Base-by-base conservation (phyloP, 2,888 invertebrate genomes). In the Pristionchus entomophagus region DNA sequence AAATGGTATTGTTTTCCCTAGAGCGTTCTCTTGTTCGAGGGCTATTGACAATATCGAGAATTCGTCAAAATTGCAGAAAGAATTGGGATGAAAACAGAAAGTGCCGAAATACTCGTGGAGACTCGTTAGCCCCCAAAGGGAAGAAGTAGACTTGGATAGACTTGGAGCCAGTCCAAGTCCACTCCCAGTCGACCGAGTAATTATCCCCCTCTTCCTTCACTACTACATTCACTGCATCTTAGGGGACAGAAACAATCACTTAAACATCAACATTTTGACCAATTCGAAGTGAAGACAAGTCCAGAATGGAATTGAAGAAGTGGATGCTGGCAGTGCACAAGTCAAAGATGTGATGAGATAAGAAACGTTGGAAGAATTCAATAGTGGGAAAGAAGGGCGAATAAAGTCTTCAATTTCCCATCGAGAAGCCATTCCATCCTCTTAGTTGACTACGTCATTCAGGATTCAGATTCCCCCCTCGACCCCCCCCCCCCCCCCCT, bases 401-500 rank as follows among this genome's bases (percentile, higher is more conserved):
- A 65, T 65, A 32, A 59, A 59, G 59, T 59, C 59, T 59, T 26
- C 59, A 59, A 59, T 59, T 59, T 59, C 59, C 26, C 26, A 59
- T 59, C 8, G 65, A 32, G 65, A 32, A 65, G 65, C 35, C 65
- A 17, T 35, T 35, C 14, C 22, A 26, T 65, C 65, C 35, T 65
- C 32, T 65, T 65, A 14, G 3, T 1, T 29, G 10, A 35, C 17
- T 12, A 65, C 65, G 65, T 65, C 65, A 65, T n/a, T 32, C 35
- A 26, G 26, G 59, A 59, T 59, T 59, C 26, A 59, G 59, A 59
- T 32, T 65, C 32, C 35, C 17, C 35, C 17, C 35, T 65, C 26
- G 26, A n/a, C n/a, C n/a, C n/a, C n/a, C n/a, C n/a, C n/a, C n/a
- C n/a, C n/a, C n/a, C n/a, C n/a, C n/a, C n/a, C n/a, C n/a, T n/a